These are phyloP conservation scores for Plagodis pulveraria DNA, from an alignment of 2,888 invertebrate species.

Conservation along the genomic window DNA sequence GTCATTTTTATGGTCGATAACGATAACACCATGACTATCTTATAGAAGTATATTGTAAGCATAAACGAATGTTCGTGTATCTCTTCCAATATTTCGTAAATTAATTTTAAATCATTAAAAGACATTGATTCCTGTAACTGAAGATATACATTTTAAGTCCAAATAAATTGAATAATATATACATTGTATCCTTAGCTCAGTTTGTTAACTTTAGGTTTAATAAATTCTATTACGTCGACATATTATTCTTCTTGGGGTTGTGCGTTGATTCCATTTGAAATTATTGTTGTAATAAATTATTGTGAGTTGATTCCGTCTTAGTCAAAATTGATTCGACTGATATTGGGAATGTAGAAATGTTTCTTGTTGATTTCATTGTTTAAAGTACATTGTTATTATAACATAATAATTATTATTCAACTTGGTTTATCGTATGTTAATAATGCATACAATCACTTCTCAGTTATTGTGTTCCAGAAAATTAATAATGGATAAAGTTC, in stretches of 20 bases:
- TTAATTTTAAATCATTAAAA: slow-evolving; percentile 37
- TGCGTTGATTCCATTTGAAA: slow-evolving; percentile 67
- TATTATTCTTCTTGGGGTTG: slow-evolving; percentile 68
- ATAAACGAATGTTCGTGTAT: slow-evolving; percentile 57
- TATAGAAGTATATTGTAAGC: slow-evolving; percentile 50
- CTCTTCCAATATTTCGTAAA: slow-evolving; percentile 49
- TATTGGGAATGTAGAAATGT: slow-evolving; percentile 50
- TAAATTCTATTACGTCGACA: slow-evolving; percentile 59
- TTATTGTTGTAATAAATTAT: slow-evolving; percentile 44
- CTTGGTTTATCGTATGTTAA: neutral
- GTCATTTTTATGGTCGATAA: slow-evolving; percentile 61
- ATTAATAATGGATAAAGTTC: neutral
- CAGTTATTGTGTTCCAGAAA: neutral
- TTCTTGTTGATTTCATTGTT: slow-evolving; percentile 44
- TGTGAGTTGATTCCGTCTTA: slow-evolving; percentile 73
- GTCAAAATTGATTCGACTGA: slow-evolving; percentile 68
- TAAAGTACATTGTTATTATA: slow-evolving; percentile 13
- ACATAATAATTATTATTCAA: slow-evolving; percentile 3
- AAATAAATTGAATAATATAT: slow-evolving; percentile 44
- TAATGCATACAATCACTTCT: neutral
- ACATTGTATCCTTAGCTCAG: slow-evolving; percentile 65
- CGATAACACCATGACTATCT: slow-evolving; percentile 59
- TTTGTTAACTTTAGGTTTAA: slow-evolving; percentile 72
- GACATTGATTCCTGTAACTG: slow-evolving; percentile 39
- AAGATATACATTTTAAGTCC: slow-evolving; percentile 42